Evolutionary conservation across 1,140 invertebrate genomes (phyloP), one percentile per base, ranked within the genome.

Genomic region (Pseudomyrmex dendroicus): DNA sequence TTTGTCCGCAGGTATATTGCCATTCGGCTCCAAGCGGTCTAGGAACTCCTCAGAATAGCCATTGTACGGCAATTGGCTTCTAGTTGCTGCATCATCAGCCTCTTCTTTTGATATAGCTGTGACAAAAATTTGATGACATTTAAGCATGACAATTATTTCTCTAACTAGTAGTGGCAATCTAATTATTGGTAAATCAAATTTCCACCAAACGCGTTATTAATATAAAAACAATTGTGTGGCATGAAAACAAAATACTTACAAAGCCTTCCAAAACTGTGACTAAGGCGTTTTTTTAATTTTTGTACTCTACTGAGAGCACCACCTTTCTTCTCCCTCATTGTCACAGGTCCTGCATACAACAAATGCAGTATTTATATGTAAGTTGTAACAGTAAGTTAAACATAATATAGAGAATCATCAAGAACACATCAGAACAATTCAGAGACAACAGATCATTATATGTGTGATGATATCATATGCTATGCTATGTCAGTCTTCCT

Each of bases 1-100:
- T 93, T 96, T 95, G 87, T 95, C 95, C 85, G 94, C 93, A 91
- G 96, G 96, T 94, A 97, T 97, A 94, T 98, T 98, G 89, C 97
- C 97, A 95, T 98, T 98, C 90, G 97, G 97, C 94, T 98, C 97
- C 88, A 98, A 95, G 91, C 97, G 95, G 94, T 98, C 97, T 93
- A 98, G 96, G 95, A 97, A 98, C 95, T 98, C 97, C 91, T 98
- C 97, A 70, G 97, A 98, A 95, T 98, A 98, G 76, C 97, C 97
- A 95, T 98, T 98, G 95, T 97, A 98, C 85, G 96, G 96, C 92
- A 97, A 95, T 94, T 97, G 97, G 88, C 95, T 95, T 93, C 95
- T 94, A 82, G 95, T 95, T 83, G 95, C 91, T 70, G 88, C 91
- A 87, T 96, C 96, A 83, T 97, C 96, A 89, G 95, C 95, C 92